Evolutionary conservation across 2,888 invertebrate genomes (phyloP).

Genomic region (Tiliacea aurago): DNA sequence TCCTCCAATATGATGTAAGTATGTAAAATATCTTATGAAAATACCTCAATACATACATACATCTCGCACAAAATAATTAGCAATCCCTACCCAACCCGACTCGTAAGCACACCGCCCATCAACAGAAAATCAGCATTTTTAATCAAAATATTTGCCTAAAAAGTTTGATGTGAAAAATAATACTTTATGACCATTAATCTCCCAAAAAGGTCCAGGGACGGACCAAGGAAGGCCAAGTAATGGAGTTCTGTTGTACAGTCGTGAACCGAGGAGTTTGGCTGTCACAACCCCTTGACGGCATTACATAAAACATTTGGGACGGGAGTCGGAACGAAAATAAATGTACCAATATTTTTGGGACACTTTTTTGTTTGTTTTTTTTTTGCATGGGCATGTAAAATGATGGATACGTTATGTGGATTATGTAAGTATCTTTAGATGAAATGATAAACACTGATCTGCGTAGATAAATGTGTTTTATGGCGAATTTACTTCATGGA

Average conservation of each 20-base stretch:
- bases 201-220: slow-evolving; percentile 72
- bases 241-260: slow-evolving; percentile 86
- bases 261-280: slow-evolving; percentile 72
- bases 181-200: slow-evolving; percentile 79
- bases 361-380: slow-evolving; percentile 18
- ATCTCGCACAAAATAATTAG: slow-evolving; percentile 30
- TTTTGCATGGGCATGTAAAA: slow-evolving; percentile 5
- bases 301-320: slow-evolving; percentile 72
- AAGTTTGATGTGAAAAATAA: slow-evolving; percentile 71
- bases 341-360: slow-evolving; percentile 50
- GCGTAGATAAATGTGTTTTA: not conserved
- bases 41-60: not conserved
- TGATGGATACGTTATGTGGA: slow-evolving; percentile 14
- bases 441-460: not conserved
- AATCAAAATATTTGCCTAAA: slow-evolving; percentile 64
- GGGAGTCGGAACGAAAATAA: slow-evolving; percentile 63
- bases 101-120: slow-evolving; percentile 27
- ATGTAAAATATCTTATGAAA: not conserved
- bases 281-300: slow-evolving; percentile 78
- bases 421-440: not conserved
- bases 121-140: slow-evolving; percentile 53
- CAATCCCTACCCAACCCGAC: slow-evolving; percentile 25
- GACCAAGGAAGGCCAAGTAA: slow-evolving; percentile 79
- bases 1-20: too few relatives aligned
- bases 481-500: too few relatives aligned